Conservation (phyloP, 2,888 invertebrate genomes). For the Lapara coniferarum region DNA sequence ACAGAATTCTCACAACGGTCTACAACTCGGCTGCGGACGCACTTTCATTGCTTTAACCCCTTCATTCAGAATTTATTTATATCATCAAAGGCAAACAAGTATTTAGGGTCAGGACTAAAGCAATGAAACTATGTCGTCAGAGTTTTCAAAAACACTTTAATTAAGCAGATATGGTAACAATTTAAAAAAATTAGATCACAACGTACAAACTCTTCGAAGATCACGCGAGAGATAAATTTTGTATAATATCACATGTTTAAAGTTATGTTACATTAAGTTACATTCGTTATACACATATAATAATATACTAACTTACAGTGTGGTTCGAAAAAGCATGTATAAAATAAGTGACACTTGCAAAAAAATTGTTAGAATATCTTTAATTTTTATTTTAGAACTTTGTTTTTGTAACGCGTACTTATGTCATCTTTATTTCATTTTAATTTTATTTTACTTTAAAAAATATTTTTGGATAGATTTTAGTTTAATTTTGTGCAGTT, state of each 20-base stretch:
- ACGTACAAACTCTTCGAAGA: constrained; percentile 22
- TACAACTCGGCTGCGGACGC: constrained; percentile 27
- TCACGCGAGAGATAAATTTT: constrained; percentile 18
- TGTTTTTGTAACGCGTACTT: not conserved
- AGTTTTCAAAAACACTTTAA: constrained; percentile 62
- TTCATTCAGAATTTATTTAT: constrained; percentile 39
- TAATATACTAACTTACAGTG: not conserved
- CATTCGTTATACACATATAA: constrained; percentile 1
- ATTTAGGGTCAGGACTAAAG: constrained; percentile 70
- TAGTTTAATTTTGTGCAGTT: no score
- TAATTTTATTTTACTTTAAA: not conserved
- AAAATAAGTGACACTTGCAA: not conserved
- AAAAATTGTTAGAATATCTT: not conserved
- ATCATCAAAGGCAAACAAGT: constrained; percentile 32
- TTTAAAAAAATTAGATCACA: constrained; percentile 16
- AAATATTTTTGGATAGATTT: no score
- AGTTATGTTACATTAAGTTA: constrained; percentile 20
- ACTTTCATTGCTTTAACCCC: constrained; percentile 78
- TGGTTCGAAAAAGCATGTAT: not conserved
- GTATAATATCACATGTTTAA: constrained; percentile 23
- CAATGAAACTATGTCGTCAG: constrained; percentile 72
- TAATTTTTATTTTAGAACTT: not conserved
- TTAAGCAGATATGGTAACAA: constrained; percentile 55
- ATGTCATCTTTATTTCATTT: not conserved
- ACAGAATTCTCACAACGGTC: constrained; percentile 33